Conservation (phyloP, 2,888 invertebrate genomes). For the Macaria liturata region DNA sequence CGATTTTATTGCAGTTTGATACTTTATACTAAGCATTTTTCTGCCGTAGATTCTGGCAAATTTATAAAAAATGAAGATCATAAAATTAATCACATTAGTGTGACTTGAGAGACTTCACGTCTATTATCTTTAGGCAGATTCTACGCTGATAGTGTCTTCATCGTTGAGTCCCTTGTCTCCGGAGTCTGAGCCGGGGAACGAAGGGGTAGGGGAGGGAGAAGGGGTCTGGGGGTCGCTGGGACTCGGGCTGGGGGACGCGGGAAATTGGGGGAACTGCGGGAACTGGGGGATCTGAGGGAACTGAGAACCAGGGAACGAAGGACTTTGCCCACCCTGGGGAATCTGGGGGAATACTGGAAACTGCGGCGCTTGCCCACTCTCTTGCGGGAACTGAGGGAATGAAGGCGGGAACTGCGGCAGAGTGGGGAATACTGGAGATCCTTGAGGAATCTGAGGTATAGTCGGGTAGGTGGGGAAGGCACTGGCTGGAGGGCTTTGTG, state of each 20-base stretch:
- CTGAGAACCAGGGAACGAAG: conserved; percentile 33
- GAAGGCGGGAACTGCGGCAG: conserved; percentile 39
- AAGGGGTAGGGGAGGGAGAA: conserved; percentile 50
- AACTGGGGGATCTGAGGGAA: conserved; percentile 41
- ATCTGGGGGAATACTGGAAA: conserved; percentile 38
- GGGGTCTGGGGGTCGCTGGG: conserved; percentile 44
- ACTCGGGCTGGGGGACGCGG: conserved; percentile 38
- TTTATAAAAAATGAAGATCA: background rate
- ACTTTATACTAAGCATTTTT: background rate
- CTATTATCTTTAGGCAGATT: conserved; percentile 58
- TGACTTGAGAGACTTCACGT: background rate
- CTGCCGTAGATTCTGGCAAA: background rate
- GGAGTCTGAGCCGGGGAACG: conserved; percentile 49
- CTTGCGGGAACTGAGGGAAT: conserved; percentile 41
- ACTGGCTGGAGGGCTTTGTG: conserved; percentile 35
- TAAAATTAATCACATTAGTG: background rate
- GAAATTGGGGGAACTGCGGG: conserved; percentile 42
- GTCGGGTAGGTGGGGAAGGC: conserved; percentile 41
- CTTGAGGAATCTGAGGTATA: conserved; percentile 30
- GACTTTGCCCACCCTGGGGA: conserved; percentile 34
- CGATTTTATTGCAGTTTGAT: background rate
- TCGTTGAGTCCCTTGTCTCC: conserved; percentile 63
- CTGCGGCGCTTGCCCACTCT: conserved; percentile 28
- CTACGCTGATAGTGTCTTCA: conserved; percentile 74
- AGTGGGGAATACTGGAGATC: conserved; percentile 8